These are phyloP conservation scores for Heliopora coerulea DNA, from an alignment of 92 coral and sea anemone genomes.

Conservation along the genomic window DNA sequence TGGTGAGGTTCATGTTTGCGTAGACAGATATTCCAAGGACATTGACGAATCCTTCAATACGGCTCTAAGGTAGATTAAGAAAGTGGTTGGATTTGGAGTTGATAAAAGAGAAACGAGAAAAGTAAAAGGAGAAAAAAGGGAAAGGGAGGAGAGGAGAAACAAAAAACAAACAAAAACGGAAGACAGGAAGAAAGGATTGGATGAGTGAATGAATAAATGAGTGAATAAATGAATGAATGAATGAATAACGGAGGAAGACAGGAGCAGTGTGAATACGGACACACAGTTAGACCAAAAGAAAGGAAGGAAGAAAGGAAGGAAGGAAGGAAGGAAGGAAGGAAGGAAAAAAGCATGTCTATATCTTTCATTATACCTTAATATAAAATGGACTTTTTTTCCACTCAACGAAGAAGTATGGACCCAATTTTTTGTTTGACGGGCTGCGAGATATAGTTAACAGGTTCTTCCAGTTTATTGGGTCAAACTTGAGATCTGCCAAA, in stretches of 20 bases:
- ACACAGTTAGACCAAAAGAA: too few species aligned
- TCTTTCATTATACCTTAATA: conserved; percentile 58
- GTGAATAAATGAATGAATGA: not conserved
- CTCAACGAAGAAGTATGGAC: conserved; percentile 84
- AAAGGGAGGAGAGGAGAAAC: too few species aligned
- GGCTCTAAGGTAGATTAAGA: conserved; percentile 17
- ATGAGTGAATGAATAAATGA: too few species aligned
- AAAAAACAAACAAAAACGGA: too few species aligned
- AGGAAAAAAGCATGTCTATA: not conserved
- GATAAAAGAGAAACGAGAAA: not conserved
- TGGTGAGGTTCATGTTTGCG: conserved; percentile 81
- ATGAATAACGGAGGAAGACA: not conserved
- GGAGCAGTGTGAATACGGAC: too few species aligned
- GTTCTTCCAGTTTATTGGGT: conserved; percentile 68
- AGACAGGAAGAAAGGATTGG: too few species aligned
- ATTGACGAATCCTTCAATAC: conserved; percentile 81
- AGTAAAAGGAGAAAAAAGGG: too few species aligned
- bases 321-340: not conserved
- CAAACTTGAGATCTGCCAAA: conserved; percentile 70
- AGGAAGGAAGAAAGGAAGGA: not conserved
- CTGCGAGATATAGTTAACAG: conserved; percentile 68
- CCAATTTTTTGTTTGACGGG: conserved; percentile 58
- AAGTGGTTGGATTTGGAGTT: too few species aligned
- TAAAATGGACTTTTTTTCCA: conserved; percentile 70
- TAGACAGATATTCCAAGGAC: conserved; percentile 72